Conservation (phyloP, 2,797 vertebrate species). For the Diplodus puntazzo region DNA sequence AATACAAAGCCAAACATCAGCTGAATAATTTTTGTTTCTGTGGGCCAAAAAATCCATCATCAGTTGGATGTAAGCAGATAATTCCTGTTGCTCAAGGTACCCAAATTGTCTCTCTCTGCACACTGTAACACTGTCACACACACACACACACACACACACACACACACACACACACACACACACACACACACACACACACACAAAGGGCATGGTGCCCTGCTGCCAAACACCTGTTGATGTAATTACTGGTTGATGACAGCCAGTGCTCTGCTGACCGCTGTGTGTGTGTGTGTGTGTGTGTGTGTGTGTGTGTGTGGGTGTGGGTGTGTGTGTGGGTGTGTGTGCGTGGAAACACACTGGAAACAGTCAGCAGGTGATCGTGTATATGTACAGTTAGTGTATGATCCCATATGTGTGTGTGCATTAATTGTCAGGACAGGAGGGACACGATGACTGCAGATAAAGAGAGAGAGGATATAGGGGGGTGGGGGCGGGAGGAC, state of each 20-base stretch:
- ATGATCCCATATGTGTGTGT: not conserved
- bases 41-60: not conserved
- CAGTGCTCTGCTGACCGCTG: constrained; percentile 33
- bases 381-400: constrained; percentile 11
- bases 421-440: constrained; percentile 6
- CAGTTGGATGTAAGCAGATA: not conserved
- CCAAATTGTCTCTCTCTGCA: not conserved
- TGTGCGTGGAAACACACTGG: no score
- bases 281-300: constrained; percentile 14
- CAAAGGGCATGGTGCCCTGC: constrained; percentile 8
- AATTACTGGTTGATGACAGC: constrained; percentile 59
- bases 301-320: not conserved
- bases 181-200: constrained; percentile 20
- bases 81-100: not conserved
- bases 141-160: constrained; percentile 19
- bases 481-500: not conserved
- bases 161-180: constrained; percentile 1
- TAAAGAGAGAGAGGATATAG: not conserved
- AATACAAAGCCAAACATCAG: not conserved
- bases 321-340: no score
- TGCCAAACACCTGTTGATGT: constrained; percentile 66
- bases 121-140: not conserved
- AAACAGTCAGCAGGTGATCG: not conserved
- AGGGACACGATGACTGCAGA: not conserved
- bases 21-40: not conserved